phyloP scores from a whole-genome alignment of 2,888 invertebrate species.

The Physocephala rufipes region DNA sequence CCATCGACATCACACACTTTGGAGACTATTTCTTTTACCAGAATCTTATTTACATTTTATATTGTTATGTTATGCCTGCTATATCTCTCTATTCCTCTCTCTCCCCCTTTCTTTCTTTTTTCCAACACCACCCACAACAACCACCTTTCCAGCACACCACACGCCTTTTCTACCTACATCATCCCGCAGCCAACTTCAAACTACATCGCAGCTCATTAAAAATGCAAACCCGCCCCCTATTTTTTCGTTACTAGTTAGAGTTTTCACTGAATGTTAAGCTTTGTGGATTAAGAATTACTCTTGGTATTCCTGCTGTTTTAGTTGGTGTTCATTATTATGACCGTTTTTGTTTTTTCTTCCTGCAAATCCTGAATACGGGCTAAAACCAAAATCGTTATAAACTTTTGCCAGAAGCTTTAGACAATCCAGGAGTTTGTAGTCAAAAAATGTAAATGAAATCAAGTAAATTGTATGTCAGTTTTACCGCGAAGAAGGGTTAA shows the following conservation, averaged over 20 bases:
- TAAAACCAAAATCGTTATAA: conserved; percentile 18
- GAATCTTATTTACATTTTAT: no score
- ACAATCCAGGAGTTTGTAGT: conserved; percentile 16
- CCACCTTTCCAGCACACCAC: neutral
- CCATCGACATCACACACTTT: no score
- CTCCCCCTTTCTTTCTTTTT: neutral
- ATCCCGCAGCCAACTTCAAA: conserved; percentile 1
- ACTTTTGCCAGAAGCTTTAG: neutral
- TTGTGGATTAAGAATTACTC: no score
- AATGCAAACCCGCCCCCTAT: conserved; percentile 29
- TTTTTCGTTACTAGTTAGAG: neutral
- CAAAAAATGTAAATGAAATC: conserved; percentile 35
- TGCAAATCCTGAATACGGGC: no score
- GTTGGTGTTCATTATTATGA: conserved; percentile 4
- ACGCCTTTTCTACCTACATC: neutral
- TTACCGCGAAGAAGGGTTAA: neutral
- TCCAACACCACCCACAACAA: neutral
- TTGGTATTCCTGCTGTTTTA: neutral
- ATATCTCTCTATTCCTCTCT: no score
- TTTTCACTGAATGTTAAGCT: no score
- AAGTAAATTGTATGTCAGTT: no score
- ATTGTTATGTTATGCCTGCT: no score
- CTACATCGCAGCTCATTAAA: conserved; percentile 23
- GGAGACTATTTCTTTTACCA: no score
- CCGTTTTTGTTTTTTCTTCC: conserved; percentile 13